Conservation (phyloP, 2,888 invertebrate genomes). For the Eilema sororculum region DNA sequence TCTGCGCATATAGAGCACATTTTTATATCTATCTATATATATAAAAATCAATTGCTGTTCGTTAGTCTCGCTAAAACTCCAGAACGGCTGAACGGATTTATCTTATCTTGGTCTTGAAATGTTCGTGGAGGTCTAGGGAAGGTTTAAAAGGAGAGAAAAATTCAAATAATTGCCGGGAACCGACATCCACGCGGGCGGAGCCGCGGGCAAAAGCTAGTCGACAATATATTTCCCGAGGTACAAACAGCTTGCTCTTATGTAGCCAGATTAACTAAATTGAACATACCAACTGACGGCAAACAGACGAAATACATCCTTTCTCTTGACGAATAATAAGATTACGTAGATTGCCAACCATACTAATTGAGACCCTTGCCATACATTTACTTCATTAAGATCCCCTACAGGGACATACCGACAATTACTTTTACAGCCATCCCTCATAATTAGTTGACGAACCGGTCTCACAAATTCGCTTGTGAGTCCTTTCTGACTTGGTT, state of each 20-base stretch:
- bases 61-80: too few relatives aligned
- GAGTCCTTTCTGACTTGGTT: slow-evolving; percentile 15
- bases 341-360: slow-evolving; percentile 49
- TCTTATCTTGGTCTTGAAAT: too few relatives aligned
- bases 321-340: slow-evolving; percentile 49
- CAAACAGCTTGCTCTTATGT: neutral
- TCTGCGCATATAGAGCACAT: too few relatives aligned
- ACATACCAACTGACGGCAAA: slow-evolving; percentile 20
- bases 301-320: slow-evolving; percentile 36
- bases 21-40: too few relatives aligned
- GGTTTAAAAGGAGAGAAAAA: too few relatives aligned
- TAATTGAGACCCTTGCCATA: slow-evolving; percentile 50
- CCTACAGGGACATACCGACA: slow-evolving; percentile 41
- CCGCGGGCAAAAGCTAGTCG: too few relatives aligned
- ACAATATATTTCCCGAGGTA: too few relatives aligned
- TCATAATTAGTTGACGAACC: slow-evolving; percentile 60
- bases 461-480: slow-evolving; percentile 49
- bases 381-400: slow-evolving; percentile 56
- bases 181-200: too few relatives aligned
- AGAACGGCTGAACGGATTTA: too few relatives aligned
- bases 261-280: slow-evolving; percentile 1
- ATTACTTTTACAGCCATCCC: slow-evolving; percentile 61
- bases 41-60: too few relatives aligned
- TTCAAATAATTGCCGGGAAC: too few relatives aligned
- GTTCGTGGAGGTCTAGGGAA: too few relatives aligned